These are phyloP conservation scores for Sceliomorpha sp. DNA, from an alignment of 2,888 invertebrate species.

Conservation along the genomic window DNA sequence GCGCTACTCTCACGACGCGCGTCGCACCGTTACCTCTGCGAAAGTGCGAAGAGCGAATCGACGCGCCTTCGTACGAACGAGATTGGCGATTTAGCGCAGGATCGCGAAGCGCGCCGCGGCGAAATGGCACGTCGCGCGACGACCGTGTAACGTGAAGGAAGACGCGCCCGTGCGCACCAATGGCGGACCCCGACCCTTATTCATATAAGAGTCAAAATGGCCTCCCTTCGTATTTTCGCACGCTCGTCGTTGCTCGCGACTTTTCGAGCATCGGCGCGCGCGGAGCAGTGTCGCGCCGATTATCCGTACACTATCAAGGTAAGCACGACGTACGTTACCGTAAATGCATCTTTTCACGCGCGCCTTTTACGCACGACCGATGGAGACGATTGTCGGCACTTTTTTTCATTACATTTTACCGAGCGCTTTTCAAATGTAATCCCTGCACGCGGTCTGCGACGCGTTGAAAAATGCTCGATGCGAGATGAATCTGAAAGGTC, in stretches of 20 bases:
- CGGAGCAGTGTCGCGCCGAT: no score
- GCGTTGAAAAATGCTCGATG: no score
- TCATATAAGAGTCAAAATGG: slow-evolving; percentile 73
- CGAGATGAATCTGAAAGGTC: no score
- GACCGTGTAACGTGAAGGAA: slow-evolving; percentile 68
- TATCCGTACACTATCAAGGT: no score
- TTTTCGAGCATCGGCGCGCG: no score
- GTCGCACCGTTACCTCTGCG: not conserved
- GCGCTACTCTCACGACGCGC: slow-evolving; percentile 20
- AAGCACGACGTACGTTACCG: no score
- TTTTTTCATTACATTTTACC: no score
- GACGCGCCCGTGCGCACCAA: slow-evolving; percentile 78
- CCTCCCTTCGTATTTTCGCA: slow-evolving; percentile 73
- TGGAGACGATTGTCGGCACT: no score
- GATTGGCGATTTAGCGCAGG: slow-evolving; percentile 13
- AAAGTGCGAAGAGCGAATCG: slow-evolving; percentile 1
- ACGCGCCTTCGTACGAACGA: slow-evolving; percentile 3
- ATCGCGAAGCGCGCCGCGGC: slow-evolving; percentile 31
- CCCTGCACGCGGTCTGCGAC: no score
- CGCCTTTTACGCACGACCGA: no score
- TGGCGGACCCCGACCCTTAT: slow-evolving; percentile 77
- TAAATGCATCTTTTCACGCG: no score
- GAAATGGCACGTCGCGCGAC: slow-evolving; percentile 7
- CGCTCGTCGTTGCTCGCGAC: slow-evolving; percentile 53
- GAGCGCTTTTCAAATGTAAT: no score